Evolutionary conservation across 2,888 invertebrate species (phyloP).

Genomic region (Apodemia duryi): DNA sequence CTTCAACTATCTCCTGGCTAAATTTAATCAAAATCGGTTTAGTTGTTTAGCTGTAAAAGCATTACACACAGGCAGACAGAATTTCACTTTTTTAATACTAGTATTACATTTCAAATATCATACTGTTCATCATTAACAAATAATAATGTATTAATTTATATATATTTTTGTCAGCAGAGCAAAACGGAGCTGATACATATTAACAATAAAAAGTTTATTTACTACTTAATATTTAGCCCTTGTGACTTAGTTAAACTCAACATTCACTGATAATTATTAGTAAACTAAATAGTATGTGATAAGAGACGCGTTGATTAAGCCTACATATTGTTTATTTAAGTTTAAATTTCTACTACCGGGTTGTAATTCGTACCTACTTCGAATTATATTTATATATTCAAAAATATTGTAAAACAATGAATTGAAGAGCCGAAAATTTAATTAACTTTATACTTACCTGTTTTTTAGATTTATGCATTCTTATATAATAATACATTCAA

Average conservation of each 20-base stretch:
- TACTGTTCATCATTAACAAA: too few relatives aligned
- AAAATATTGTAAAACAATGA: not conserved
- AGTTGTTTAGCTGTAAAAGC: too few relatives aligned
- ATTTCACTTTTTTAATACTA: too few relatives aligned
- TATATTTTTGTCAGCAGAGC: too few relatives aligned
- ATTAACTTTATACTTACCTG: not conserved
- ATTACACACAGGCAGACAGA: too few relatives aligned
- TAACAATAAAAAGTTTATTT: not conserved
- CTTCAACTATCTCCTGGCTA: too few relatives aligned
- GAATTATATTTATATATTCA: not conserved
- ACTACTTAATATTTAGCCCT: not conserved
- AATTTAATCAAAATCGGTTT: too few relatives aligned
- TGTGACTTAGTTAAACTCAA: not conserved
- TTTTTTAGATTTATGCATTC: not conserved
- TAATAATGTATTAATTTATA: too few relatives aligned
- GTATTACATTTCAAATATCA: too few relatives aligned
- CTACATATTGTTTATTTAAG: slow-evolving; percentile 2
- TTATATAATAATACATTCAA: not conserved
- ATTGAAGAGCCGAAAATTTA: not conserved
- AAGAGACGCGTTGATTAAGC: not conserved
- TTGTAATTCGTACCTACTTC: too few relatives aligned
- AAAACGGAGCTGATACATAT: too few relatives aligned
- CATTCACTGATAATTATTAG: slow-evolving; percentile 5
- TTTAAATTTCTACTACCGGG: not conserved
- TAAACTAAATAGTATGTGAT: slow-evolving; percentile 16